Evolutionary conservation across 2,797 vertebrate genomes (phyloP).

Genomic region (Clarias pachynema): DNA sequence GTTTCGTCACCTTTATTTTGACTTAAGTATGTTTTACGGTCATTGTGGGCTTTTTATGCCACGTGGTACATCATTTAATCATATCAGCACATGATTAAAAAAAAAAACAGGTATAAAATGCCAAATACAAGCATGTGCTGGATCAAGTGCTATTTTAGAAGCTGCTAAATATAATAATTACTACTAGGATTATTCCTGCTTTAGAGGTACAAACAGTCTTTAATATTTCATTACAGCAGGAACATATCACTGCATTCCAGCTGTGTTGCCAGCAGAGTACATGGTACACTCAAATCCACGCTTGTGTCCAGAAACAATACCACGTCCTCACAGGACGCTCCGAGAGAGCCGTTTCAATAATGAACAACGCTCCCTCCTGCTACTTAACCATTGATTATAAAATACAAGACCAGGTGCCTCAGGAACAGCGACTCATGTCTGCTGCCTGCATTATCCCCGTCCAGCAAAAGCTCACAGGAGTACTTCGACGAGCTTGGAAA

Average conservation of each 20-base stretch:
- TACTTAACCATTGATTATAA: constrained; percentile 28
- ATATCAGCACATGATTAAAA: background rate
- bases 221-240: background rate
- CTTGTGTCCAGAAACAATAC: constrained; percentile 18
- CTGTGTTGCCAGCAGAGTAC: constrained; percentile 7
- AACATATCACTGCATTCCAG: constrained; percentile 8
- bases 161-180: background rate
- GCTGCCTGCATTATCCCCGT: constrained; percentile 67
- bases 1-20: no score
- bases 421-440: constrained; percentile 56
- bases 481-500: constrained; percentile 64
- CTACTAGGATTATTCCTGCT: background rate
- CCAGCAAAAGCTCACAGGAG: constrained; percentile 68
- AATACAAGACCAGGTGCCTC: constrained; percentile 38
- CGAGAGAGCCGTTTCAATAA: constrained; percentile 18
- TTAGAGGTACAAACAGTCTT: background rate
- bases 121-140: background rate
- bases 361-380: background rate
- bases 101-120: background rate
- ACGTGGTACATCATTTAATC: background rate
- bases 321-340: constrained; percentile 2
- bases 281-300: constrained; percentile 1
- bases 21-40: no score
- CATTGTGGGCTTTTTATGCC: no score
- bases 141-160: constrained; percentile 3